Evolutionary conservation across 2,888 invertebrate species (phyloP), one percentile per base, ranked within the genome.

Genomic region (Cistogaster globosa): DNA sequence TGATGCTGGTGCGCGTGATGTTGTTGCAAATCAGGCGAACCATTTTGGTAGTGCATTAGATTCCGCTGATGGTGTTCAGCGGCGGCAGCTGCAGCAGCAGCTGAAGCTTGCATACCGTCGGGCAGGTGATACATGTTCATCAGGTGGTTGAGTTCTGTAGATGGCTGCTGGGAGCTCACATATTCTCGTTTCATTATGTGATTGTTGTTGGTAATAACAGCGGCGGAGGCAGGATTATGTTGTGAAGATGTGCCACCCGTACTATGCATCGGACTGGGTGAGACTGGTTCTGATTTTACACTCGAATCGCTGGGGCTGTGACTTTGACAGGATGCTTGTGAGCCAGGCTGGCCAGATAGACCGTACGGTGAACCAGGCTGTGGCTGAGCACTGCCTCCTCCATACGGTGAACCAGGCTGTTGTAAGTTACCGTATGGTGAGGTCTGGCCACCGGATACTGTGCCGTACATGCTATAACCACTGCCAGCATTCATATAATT

Each of bases 241-340:
- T 88, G 87, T 88, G 92, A 90, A n/a, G 55, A 63, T n/a, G n/a
- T 18, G 20, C 22, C 18, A n/a, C 53, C 67, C 45, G 88, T 86
- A 71, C 83, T 88, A 71, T 90, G 90, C 87, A 90, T 94, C 93
- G 94, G 96, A 93, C 93, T 95, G 68, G 97, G 96, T 75, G 97
- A 97, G 89, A 97, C 96, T 42, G 97, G 97, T 93, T 97, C 97
- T 72, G 97, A 97, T 92, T 97, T 97, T 91, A 97, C 96, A 91
- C 97, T 97, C 87, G 96, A 96, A 88, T 97, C 97, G 92, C 97
- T 97, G 69, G 97, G 97, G 90, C 97, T 96, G 93, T 97, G 97
- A 86, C 95, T 94, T 83, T 95, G 94, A 93, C 95, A 95, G 88
- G 94, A 94, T 90, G 94, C 93, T 90, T 94, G 94, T 16, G 95